A percentile compares a stretch with the other conserved stretches of the same genome.
Evolutionary conservation across 2,888 invertebrate species (phyloP).

Genomic region (Eumacrocentrus americanus): DNA sequence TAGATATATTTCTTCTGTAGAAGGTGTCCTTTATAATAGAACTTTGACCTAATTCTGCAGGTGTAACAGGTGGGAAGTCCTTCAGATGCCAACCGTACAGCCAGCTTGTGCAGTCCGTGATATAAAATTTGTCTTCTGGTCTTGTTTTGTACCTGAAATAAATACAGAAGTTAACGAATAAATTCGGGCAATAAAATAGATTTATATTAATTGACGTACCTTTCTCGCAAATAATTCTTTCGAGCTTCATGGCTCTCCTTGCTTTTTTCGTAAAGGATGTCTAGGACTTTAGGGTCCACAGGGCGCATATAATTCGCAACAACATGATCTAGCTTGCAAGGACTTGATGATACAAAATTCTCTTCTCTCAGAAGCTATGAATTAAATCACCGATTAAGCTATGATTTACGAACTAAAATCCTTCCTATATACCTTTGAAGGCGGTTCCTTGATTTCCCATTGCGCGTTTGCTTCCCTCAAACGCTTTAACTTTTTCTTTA

Average conservation of each 20-base stretch:
- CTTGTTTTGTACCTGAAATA: conserved; percentile 44
- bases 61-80: conserved; percentile 41
- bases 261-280: conserved; percentile 44
- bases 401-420: neutral
- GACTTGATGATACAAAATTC: conserved; percentile 40
- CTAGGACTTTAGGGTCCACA: conserved; percentile 41
- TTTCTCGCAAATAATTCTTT: conserved; percentile 47
- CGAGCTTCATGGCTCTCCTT: conserved; percentile 45
- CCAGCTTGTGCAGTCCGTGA: conserved; percentile 53
- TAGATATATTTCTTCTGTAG: conserved; percentile 46
- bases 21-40: conserved; percentile 44
- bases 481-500: conserved; percentile 30
- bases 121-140: conserved; percentile 52
- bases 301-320: conserved; percentile 48
- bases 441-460: conserved; percentile 23
- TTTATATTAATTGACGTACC: conserved; percentile 46
- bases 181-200: no score
- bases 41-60: conserved; percentile 38
- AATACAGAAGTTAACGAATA: conserved; percentile 8
- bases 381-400: no score
- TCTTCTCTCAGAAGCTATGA: conserved; percentile 8
- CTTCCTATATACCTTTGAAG: conserved; percentile 6
- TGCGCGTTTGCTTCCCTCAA: conserved; percentile 21
- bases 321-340: conserved; percentile 35
- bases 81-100: conserved; percentile 51